Evolutionary conservation across 1,140 invertebrate genomes (phyloP).

Genomic region (Aphelinus atriplicis): DNA sequence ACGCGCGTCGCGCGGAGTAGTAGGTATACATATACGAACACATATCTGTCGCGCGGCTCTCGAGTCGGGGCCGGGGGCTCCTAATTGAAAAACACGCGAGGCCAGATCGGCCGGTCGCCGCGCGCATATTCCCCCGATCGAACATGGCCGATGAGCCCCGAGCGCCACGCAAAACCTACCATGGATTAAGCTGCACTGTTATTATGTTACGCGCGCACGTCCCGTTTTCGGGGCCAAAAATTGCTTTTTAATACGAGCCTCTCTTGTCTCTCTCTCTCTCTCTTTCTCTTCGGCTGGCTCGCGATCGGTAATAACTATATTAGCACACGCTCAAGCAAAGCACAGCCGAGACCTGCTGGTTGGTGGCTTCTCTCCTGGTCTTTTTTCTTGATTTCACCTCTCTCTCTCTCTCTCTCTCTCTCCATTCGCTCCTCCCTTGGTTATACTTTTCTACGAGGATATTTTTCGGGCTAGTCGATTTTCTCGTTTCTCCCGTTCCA

Average conservation of each 20-base stretch:
- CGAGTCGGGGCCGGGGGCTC: constrained; percentile 21
- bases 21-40: constrained; percentile 2
- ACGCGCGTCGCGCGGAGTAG: not conserved
- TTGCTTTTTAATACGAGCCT: constrained; percentile 64
- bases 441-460: not conserved
- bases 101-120: not conserved
- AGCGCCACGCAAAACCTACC: constrained; percentile 63
- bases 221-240: constrained; percentile 64
- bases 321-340: constrained; percentile 41
- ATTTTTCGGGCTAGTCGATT: too few relatives aligned
- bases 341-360: not conserved
- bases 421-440: not conserved
- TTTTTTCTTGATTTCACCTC: constrained; percentile 12
- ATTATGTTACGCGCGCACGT: constrained; percentile 54
- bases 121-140: constrained; percentile 11
- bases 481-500: too few relatives aligned
- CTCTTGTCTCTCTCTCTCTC: not conserved
- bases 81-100: constrained; percentile 38
- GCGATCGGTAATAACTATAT: constrained; percentile 62
- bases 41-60: too few relatives aligned
- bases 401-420: constrained; percentile 11
- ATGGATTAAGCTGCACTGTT: constrained; percentile 64
- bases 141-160: not conserved
- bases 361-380: not conserved
- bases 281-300: not conserved